phyloP scores from a whole-genome alignment of 2,888 invertebrate species.

The Hetaerina titia region DNA sequence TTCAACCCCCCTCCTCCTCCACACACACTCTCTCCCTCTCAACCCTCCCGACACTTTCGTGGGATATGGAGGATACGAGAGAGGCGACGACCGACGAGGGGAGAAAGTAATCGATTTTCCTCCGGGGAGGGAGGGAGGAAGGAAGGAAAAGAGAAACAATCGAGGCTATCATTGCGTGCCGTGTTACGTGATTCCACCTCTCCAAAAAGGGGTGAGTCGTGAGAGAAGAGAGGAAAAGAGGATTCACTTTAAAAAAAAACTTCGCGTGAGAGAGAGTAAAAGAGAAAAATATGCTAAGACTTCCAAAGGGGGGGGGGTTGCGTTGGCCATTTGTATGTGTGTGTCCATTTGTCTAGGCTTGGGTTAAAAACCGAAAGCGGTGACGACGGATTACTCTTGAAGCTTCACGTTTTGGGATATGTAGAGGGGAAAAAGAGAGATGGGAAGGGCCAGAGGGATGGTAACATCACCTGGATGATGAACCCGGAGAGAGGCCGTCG shows the following conservation, averaged over 20 bases:
- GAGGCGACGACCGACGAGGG: slow-evolving; percentile 18
- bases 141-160: background rate
- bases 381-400: too few species aligned
- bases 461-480: background rate
- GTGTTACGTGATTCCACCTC: slow-evolving; percentile 17
- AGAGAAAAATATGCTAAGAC: background rate
- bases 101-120: slow-evolving; percentile 39
- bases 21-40: too few species aligned
- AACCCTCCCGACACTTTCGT: slow-evolving; percentile 23
- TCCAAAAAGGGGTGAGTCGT: background rate
- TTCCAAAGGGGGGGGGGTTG: background rate
- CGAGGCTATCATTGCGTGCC: slow-evolving; percentile 21
- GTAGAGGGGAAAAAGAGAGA: background rate
- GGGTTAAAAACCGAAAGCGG: too few species aligned
- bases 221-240: background rate
- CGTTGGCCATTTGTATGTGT: background rate
- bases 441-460: background rate
- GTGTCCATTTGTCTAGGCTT: background rate
- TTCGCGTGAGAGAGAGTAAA: background rate
- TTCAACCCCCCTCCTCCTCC: background rate
- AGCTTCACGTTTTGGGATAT: too few species aligned
- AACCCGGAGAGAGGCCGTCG: too few species aligned
- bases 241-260: background rate
- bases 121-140: background rate
- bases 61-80: background rate